Percentiles rank a stretch among this genome's conserved stretches.
Conservation (phyloP, 2,797 vertebrate genomes). For the Lithobates sylvaticus region DNA sequence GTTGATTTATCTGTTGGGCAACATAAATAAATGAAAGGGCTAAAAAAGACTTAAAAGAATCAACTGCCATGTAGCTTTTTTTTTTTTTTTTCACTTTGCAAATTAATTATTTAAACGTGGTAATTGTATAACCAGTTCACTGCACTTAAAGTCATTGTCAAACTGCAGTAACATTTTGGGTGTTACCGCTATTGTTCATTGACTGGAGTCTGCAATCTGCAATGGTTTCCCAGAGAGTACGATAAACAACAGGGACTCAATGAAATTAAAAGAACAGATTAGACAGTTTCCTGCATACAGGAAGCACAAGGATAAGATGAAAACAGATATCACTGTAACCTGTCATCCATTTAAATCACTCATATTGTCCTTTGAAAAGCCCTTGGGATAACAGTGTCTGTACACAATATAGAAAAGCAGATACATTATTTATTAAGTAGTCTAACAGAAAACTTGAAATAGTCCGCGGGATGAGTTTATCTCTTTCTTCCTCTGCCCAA, state of each 20-base stretch:
- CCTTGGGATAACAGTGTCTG: neutral
- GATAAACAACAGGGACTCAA: neutral
- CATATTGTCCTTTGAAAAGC: conserved; percentile 6
- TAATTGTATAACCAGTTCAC: neutral
- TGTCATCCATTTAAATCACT: neutral
- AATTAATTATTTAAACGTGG: neutral
- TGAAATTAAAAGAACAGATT: conserved; percentile 5
- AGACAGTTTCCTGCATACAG: neutral
- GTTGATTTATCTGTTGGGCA: no score
- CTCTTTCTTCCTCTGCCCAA: conserved; percentile 5
- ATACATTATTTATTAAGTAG: conserved; percentile 26
- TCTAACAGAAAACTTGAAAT: conserved; percentile 12
- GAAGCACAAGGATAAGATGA: conserved; percentile 8
- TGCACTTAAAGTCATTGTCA: neutral
- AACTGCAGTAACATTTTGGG: neutral
- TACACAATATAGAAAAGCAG: neutral
- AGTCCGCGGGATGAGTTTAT: neutral
- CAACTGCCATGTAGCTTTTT: neutral
- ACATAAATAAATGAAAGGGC: no score
- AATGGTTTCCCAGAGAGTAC: neutral
- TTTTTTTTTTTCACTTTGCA: no score
- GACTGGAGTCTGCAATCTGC: neutral
- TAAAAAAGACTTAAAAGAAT: no score
- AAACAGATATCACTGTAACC: conserved; percentile 2
- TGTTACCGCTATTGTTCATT: neutral